A percentile compares a stretch with the other conserved stretches of the same genome.
phyloP scores from a whole-genome alignment of 2,797 vertebrate genomes.

The Amniataba percoides region DNA sequence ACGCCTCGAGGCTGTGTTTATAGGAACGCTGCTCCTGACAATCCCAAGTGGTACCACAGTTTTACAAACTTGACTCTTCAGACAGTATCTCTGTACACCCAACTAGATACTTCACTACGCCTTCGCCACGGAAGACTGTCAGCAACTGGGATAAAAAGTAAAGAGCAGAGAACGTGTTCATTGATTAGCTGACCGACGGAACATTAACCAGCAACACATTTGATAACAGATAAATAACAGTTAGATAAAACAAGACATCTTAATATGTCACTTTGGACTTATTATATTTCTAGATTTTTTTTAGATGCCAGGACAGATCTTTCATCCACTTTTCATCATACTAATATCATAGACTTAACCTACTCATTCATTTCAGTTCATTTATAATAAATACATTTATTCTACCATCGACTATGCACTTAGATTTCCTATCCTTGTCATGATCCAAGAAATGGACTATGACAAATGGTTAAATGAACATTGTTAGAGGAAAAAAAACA shows the following conservation, averaged over 20 bases:
- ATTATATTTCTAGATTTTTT: background rate
- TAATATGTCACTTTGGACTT: background rate
- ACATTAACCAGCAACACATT: background rate
- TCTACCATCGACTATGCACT: background rate
- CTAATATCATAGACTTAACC: background rate
- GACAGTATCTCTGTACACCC: slow-evolving; percentile 6
- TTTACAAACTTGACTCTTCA: slow-evolving; percentile 48
- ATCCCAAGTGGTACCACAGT: slow-evolving; percentile 53
- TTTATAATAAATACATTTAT: background rate
- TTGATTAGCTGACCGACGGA: background rate
- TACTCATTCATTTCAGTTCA: background rate
- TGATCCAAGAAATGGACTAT: background rate
- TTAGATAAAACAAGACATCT: background rate
- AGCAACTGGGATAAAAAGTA: slow-evolving; percentile 3
- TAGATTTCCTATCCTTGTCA: background rate
- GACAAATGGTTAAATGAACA: background rate
- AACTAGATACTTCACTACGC: slow-evolving; percentile 9
- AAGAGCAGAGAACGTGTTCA: background rate
- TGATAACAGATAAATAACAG: background rate
- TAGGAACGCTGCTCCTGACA: slow-evolving; percentile 62
- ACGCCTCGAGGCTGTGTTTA: slow-evolving; percentile 58
- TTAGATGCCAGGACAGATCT: background rate
- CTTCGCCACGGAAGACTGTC: background rate
- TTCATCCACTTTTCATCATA: background rate
- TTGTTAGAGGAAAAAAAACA: background rate